Conservation (phyloP, 2,888 invertebrate species). For the Sicus ferrugineus region DNA sequence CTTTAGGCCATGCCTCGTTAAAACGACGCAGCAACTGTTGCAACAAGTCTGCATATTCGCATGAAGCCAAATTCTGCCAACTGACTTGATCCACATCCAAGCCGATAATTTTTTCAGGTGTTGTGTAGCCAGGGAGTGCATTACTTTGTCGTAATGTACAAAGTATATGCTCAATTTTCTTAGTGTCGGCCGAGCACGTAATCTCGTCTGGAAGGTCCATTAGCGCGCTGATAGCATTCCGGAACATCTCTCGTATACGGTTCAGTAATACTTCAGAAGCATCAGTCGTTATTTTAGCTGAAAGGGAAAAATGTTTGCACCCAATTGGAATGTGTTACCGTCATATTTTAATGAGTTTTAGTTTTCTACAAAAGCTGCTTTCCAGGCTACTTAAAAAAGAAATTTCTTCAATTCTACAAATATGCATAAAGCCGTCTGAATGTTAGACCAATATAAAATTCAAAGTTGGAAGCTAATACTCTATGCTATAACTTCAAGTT, state of each 20-base stretch:
- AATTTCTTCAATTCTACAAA: too few relatives aligned
- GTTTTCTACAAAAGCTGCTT: constrained; percentile 34
- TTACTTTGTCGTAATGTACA: constrained; percentile 51
- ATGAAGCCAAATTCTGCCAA: constrained; percentile 63
- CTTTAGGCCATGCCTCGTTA: constrained; percentile 69
- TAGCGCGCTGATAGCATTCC: constrained; percentile 48
- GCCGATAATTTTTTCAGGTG: constrained; percentile 72
- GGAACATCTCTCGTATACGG: constrained; percentile 44
- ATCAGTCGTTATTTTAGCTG: constrained; percentile 48
- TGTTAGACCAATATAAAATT: too few relatives aligned
- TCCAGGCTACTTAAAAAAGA: neutral
- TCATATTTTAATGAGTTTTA: constrained; percentile 38
- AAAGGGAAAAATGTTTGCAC: constrained; percentile 61
- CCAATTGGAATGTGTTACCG: constrained; percentile 63
- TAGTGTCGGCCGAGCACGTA: constrained; percentile 58
- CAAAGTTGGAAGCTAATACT: too few relatives aligned
- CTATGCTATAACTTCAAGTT: too few relatives aligned
- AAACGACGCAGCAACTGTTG: constrained; percentile 66
- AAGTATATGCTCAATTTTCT: constrained; percentile 54
- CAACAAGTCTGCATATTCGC: constrained; percentile 67
- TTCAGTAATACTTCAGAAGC: constrained; percentile 31
- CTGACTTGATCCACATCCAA: constrained; percentile 64
- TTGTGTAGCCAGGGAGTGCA: constrained; percentile 66
- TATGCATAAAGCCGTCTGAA: too few relatives aligned
- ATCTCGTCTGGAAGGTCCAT: constrained; percentile 51